phyloP scores from a whole-genome alignment of 2,113 vertebrate genomes.

The Nymphicus hollandicus region DNA sequence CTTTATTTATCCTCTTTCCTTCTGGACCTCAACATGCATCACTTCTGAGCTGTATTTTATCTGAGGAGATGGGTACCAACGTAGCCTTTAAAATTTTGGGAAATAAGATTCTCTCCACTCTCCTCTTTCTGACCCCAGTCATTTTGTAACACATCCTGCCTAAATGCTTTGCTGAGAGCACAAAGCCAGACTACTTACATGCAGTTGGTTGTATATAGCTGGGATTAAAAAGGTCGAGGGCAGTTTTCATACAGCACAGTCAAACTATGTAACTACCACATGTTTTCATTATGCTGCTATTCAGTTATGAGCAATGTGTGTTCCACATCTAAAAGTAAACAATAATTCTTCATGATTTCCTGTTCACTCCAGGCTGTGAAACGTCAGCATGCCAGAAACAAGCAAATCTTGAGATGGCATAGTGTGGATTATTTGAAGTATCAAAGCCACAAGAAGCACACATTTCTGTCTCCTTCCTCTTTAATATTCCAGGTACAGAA shows the following conservation, averaged over 20 bases:
- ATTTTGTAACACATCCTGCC: background rate
- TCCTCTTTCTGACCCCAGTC: accelerated
- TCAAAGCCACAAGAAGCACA: background rate
- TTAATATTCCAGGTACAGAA: background rate
- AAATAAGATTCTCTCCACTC: background rate
- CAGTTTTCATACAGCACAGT: background rate
- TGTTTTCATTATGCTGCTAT: background rate
- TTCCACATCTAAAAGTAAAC: background rate
- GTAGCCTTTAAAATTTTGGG: background rate
- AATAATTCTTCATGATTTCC: conserved; percentile 17
- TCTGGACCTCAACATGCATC: background rate
- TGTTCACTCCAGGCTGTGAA: conserved; percentile 1
- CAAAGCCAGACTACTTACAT: background rate
- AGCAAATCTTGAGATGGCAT: background rate
- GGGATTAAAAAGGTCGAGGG: background rate
- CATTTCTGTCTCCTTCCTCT: background rate
- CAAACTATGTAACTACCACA: background rate
- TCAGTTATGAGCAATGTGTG: background rate
- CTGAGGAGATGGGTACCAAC: background rate
- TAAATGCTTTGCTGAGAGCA: background rate
- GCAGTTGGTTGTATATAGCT: background rate
- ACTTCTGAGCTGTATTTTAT: background rate
- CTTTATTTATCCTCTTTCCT: background rate
- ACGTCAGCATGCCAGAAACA: background rate
- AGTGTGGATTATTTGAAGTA: background rate